These are phyloP conservation scores for Malthinus seriepunctatus DNA, from an alignment of 2,888 invertebrate genomes.

Conservation along the genomic window DNA sequence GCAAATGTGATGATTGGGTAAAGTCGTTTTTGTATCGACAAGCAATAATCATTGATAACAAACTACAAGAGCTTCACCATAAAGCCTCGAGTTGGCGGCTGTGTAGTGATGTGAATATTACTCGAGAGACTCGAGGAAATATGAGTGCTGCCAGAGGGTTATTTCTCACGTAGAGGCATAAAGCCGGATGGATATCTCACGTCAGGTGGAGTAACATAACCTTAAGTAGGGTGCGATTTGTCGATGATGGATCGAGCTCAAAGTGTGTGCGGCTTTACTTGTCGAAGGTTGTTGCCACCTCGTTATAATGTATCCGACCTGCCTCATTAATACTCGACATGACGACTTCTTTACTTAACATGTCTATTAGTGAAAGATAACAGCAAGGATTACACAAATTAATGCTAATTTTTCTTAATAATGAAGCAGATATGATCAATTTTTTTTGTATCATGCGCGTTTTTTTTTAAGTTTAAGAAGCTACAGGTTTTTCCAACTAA, in stretches of 20 bases:
- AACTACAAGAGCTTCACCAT: slow-evolving; percentile 44
- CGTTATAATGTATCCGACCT: slow-evolving; percentile 19
- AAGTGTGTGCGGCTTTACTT: slow-evolving; percentile 21
- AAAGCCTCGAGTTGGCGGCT: slow-evolving; percentile 43
- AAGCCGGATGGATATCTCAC: slow-evolving; percentile 47
- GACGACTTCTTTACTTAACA: slow-evolving; percentile 24
- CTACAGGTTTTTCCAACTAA: no score
- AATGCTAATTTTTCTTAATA: no score
- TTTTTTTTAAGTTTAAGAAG: no score
- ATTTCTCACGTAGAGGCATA: slow-evolving; percentile 49
- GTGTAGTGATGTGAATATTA: slow-evolving; percentile 50
- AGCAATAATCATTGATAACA: slow-evolving; percentile 52
- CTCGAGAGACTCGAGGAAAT: slow-evolving; percentile 49
- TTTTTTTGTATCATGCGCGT: no score
- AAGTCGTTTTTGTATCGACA: slow-evolving; percentile 37
- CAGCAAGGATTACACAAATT: slow-evolving; percentile 16
- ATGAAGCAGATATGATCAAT: no score
- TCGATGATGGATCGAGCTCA: slow-evolving; percentile 24
- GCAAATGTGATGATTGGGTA: slow-evolving; percentile 8
- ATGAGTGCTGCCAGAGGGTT: slow-evolving; percentile 45
- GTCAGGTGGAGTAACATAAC: slow-evolving; percentile 48
- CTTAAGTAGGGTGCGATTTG: slow-evolving; percentile 38
- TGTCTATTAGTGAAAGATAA: slow-evolving; percentile 15
- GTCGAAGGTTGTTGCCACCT: slow-evolving; percentile 26
- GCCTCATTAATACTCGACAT: slow-evolving; percentile 26